Conservation (phyloP, 2,797 vertebrate species). For the Rhadinocentrus ornatus region DNA sequence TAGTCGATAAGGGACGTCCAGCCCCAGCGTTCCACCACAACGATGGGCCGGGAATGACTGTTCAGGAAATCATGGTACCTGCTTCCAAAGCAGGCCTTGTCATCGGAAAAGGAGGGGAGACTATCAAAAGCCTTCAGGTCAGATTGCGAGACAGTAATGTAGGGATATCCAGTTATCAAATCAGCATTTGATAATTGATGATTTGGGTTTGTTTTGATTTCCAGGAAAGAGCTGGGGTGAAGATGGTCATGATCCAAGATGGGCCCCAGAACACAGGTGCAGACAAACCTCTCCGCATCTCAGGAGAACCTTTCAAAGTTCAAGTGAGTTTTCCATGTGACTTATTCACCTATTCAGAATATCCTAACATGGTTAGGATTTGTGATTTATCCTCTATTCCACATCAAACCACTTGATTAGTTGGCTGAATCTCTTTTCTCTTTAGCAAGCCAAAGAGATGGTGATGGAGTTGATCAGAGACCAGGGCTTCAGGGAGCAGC, state of each 20-base stretch:
- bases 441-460: constrained; percentile 99
- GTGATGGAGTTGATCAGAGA: constrained; percentile 99
- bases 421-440: not conserved
- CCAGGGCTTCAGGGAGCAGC: constrained; percentile 97
- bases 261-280: constrained; percentile 98
- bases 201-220: not conserved
- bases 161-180: not conserved
- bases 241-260: constrained; percentile 99
- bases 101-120: constrained; percentile 98
- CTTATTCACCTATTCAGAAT: not conserved
- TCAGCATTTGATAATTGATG: not conserved
- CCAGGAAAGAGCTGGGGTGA: constrained; percentile 96
- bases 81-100: constrained; percentile 97
- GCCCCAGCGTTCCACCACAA: constrained; percentile 95
- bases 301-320: constrained; percentile 99
- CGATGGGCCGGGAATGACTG: constrained; percentile 93
- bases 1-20: constrained; percentile 97
- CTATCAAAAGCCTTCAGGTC: constrained; percentile 98
- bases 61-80: constrained; percentile 99
- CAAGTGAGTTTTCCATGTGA: constrained; percentile 81
- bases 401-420: not conserved
- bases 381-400: too few species aligned
- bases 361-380: too few species aligned
- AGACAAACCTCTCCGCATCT: constrained; percentile 98
- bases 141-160: not conserved